Evolutionary conservation across 2,113 vertebrate genomes (phyloP).

Genomic region (Microcebus ravelobensis): DNA sequence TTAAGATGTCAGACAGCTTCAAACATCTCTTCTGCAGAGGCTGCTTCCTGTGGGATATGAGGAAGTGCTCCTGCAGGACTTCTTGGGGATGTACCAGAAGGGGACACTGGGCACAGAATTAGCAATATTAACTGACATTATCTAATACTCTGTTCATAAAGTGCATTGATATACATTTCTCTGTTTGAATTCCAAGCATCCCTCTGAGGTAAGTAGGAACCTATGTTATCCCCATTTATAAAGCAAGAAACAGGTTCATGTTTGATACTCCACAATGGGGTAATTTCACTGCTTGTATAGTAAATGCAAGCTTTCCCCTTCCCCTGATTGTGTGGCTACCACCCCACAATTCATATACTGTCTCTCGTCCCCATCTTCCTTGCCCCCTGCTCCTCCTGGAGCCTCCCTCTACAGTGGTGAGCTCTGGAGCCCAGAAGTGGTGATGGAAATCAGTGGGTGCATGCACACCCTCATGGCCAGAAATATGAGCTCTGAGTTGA

Average conservation of each 20-base stretch:
- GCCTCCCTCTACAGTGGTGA: background rate
- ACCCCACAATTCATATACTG: background rate
- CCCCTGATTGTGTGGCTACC: background rate
- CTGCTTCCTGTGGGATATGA: background rate
- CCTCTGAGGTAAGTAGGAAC: background rate
- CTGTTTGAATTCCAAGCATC: background rate
- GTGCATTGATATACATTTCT: background rate
- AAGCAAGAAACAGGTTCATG: background rate
- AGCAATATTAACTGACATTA: background rate
- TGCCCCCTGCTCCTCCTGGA: background rate
- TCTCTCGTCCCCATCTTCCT: too few relatives aligned
- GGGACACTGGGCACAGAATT: background rate
- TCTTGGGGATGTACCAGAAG: background rate
- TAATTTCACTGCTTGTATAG: background rate
- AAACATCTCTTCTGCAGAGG: background rate
- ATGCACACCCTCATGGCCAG: too few relatives aligned
- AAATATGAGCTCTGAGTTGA: background rate
- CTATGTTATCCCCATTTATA: background rate
- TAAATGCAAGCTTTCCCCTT: background rate
- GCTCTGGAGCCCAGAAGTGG: background rate
- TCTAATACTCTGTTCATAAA: background rate
- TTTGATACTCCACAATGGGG: background rate
- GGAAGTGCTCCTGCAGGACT: background rate
- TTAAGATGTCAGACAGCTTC: background rate
- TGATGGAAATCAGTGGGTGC: too few relatives aligned